These are phyloP conservation scores for Odontothrips loti DNA, from an alignment of 2,888 invertebrate species.

Conservation along the genomic window DNA sequence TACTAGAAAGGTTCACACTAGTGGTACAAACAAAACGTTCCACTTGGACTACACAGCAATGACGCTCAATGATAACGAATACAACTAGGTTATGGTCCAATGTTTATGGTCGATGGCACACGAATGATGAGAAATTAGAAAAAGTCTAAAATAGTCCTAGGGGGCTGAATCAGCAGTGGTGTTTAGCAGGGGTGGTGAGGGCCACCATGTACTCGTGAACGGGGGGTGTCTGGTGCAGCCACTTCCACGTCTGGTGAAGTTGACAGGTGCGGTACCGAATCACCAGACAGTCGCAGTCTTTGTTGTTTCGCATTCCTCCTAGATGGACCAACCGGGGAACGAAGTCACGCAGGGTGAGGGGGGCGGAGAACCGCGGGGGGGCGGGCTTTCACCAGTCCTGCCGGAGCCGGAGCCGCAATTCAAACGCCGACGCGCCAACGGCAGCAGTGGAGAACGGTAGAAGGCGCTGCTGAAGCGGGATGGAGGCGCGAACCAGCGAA, in stretches of 20 bases:
- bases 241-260: constrained; percentile 92
- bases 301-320: constrained; percentile 51
- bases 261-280: constrained; percentile 82
- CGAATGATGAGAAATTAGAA: neutral
- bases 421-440: neutral
- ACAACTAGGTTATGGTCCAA: constrained; percentile 28
- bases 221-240: constrained; percentile 85
- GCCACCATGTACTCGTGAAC: constrained; percentile 79
- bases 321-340: neutral
- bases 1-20: neutral
- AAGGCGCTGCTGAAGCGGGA: too few species aligned
- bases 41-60: neutral
- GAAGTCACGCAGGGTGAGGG: neutral
- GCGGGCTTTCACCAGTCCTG: neutral
- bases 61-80: neutral
- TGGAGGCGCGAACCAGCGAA: too few species aligned
- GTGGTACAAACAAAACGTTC: neutral
- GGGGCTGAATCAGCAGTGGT: constrained; percentile 25
- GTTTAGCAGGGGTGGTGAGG: constrained; percentile 38
- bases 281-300: constrained; percentile 78
- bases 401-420: neutral
- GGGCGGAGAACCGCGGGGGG: neutral
- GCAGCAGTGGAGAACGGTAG: too few species aligned
- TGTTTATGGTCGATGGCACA: constrained; percentile 27
- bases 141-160: neutral